These are phyloP conservation scores for Sebastes hubbsi DNA, from an alignment of 2,797 vertebrate genomes.

Conservation along the genomic window DNA sequence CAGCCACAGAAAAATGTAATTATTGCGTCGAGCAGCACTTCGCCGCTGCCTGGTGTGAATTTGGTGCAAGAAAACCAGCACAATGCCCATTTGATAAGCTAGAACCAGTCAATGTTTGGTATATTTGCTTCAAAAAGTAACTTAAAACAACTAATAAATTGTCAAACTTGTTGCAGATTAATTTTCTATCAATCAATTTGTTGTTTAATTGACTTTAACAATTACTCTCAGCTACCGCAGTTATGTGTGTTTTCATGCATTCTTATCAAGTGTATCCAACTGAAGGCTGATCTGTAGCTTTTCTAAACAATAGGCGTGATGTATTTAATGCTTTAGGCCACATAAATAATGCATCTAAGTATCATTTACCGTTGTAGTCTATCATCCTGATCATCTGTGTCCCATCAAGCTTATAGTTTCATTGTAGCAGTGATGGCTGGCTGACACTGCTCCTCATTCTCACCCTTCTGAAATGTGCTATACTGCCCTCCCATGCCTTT, in stretches of 20 bases:
- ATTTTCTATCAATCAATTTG: background rate
- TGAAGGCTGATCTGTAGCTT: background rate
- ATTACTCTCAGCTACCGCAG: background rate
- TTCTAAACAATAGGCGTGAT: background rate
- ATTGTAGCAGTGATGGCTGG: constrained; percentile 48
- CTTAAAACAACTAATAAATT: background rate
- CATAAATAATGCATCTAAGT: background rate
- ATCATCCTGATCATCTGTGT: constrained; percentile 18
- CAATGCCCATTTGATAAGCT: background rate
- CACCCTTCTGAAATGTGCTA: constrained; percentile 31
- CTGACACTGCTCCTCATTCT: constrained; percentile 52
- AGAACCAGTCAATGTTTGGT: background rate
- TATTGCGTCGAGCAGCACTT: too few relatives aligned
- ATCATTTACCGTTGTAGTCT: background rate
- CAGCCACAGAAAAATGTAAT: too few relatives aligned
- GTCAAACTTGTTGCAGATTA: background rate
- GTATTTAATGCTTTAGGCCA: background rate
- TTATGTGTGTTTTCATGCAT: background rate
- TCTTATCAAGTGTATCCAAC: background rate
- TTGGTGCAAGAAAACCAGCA: too few relatives aligned
- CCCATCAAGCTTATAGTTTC: constrained; percentile 28
- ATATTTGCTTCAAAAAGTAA: background rate
- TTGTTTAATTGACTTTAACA: background rate
- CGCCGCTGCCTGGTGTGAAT: too few relatives aligned
- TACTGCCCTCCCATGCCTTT: background rate